Conservation (phyloP, 2,888 invertebrate species). For the Hirtodrosophila histrioides region DNA sequence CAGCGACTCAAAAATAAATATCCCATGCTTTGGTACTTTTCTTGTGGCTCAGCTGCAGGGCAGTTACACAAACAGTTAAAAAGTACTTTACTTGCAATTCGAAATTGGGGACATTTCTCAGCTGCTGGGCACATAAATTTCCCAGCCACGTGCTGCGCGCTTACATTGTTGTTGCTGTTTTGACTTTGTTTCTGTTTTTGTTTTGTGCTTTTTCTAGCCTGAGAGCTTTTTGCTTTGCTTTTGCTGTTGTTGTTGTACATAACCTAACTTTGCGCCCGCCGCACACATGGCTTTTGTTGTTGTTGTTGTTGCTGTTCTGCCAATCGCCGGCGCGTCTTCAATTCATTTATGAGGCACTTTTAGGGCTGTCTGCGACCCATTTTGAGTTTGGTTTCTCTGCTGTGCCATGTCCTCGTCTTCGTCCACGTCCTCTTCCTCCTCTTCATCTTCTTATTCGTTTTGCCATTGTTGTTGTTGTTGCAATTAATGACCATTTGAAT, state of each 20-base stretch:
- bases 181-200: conserved; percentile 12
- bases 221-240: conserved; percentile 50
- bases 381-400: conserved; percentile 54
- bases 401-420: conserved; percentile 1
- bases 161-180: conserved; percentile 26
- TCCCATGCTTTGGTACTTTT: conserved; percentile 45
- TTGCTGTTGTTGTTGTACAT: conserved; percentile 48
- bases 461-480: conserved; percentile 62
- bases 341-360: conserved; percentile 76
- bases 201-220: conserved; percentile 37
- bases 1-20: conserved; percentile 35
- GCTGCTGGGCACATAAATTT: conserved; percentile 35
- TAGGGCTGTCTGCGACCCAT: conserved; percentile 71
- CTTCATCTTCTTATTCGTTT: conserved; percentile 1
- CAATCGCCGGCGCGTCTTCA: conserved; percentile 59
- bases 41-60: conserved; percentile 31
- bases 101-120: conserved; percentile 56
- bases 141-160: conserved; percentile 67
- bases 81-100: conserved; percentile 42
- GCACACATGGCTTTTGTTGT: conserved; percentile 4
- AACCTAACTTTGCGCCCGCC: conserved; percentile 37
- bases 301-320: conserved; percentile 20
- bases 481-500: conserved; percentile 83
- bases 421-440: background rate
- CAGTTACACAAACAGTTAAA: conserved; percentile 26